Evolutionary conservation across 2,797 vertebrate species (phyloP).

Genomic region (Eidolon dupreanum): DNA sequence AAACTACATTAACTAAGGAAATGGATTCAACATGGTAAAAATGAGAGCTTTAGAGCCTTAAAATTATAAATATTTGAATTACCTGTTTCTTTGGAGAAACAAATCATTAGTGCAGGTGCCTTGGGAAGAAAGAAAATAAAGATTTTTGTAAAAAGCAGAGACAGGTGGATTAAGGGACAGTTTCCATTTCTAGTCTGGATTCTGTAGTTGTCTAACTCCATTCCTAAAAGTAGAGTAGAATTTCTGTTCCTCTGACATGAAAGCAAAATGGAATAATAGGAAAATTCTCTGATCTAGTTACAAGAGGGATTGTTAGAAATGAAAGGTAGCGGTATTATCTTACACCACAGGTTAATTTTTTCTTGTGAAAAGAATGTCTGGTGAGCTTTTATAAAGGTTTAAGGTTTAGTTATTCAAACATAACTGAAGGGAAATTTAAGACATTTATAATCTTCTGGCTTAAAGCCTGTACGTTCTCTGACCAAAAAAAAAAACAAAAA

Average conservation of each 20-base stretch:
- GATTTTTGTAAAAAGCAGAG: not conserved
- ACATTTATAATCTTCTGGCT: slow-evolving; percentile 1
- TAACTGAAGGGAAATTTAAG: slow-evolving; percentile 19
- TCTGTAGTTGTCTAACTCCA: not conserved
- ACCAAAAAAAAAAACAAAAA: not conserved
- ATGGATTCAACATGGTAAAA: not conserved
- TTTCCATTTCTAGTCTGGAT: not conserved
- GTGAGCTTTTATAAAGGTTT: slow-evolving; percentile 7
- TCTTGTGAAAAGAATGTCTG: not conserved
- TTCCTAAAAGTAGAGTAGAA: not conserved
- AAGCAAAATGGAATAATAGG: not conserved
- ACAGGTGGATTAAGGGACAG: not conserved
- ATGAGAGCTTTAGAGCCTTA: not conserved
- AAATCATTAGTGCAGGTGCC: not conserved
- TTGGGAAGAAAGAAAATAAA: not conserved
- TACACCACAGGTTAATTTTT: not conserved
- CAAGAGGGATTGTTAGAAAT: not conserved
- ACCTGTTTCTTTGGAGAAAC: slow-evolving; percentile 22
- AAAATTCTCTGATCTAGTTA: not conserved
- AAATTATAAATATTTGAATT: slow-evolving; percentile 27
- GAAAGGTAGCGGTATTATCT: not conserved
- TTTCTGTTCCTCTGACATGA: not conserved
- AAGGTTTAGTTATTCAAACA: slow-evolving; percentile 16
- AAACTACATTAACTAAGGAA: not conserved
- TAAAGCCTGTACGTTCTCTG: not conserved